These are phyloP conservation scores for Genyomyrus donnyi DNA, from an alignment of 2,113 vertebrate species.

Conservation along the genomic window DNA sequence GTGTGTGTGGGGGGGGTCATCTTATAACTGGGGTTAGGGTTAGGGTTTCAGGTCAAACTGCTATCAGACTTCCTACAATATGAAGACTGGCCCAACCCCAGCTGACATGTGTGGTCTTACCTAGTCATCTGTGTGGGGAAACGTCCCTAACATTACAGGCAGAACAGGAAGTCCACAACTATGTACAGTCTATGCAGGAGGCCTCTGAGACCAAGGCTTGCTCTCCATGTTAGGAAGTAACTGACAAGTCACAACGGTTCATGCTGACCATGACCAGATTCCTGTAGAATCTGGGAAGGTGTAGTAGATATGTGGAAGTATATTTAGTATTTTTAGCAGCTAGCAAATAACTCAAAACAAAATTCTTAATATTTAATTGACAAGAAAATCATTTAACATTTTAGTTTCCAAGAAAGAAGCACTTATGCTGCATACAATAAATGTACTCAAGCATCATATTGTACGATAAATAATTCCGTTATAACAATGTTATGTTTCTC, in stretches of 20 bases:
- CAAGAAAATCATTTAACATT: neutral
- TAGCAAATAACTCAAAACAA: neutral
- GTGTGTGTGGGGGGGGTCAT: neutral
- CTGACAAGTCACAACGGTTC: neutral
- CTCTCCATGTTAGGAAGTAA: neutral
- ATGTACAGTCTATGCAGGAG: neutral
- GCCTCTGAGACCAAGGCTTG: neutral
- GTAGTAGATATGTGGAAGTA: neutral
- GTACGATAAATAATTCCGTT: neutral
- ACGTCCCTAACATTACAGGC: neutral
- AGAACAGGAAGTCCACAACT: neutral
- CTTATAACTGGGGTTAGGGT: neutral
- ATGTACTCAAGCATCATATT: neutral
- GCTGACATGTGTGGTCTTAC: neutral
- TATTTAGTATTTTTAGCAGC: neutral
- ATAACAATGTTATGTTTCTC: neutral
- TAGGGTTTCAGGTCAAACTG: neutral
- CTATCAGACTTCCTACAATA: neutral
- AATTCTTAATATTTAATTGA: neutral
- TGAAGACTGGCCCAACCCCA: neutral
- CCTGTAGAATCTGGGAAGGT: neutral
- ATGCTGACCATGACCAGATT: neutral
- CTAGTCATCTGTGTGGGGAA: neutral
- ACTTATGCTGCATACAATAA: neutral
- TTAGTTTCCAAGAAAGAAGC: neutral